Evolutionary conservation across 2,113 vertebrate genomes (phyloP), one percentile per base, ranked within the genome.

Genomic region (Ovis canadensis): DNA sequence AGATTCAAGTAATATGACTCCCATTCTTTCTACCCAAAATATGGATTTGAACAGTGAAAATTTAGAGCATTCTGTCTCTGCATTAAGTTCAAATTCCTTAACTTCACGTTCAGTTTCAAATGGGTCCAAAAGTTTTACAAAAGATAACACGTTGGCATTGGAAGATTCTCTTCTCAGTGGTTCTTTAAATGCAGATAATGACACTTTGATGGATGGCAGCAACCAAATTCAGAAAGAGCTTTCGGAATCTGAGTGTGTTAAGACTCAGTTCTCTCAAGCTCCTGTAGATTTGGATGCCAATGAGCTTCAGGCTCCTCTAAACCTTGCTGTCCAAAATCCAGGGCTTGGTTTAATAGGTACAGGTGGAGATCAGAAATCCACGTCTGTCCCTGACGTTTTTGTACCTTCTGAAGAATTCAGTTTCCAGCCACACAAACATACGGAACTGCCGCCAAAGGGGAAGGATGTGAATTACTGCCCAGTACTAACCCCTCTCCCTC

Each of bases 401-500:
- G 19, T 92, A n/a, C 96, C 97, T 96, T 84, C 90, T 74, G 98
- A 98, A 98, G 96, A 90, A 74, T 96, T 98, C 54, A 59, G 0
- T 98, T 98, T 98, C 77, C 98, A 96, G 97, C 85, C 92, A 52
- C 86, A 96, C 74, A 97, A 98, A 14, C 88, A 97, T 94, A 64
- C 54, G 92, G 97, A 98, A 74, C 96, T 97, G 81, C 92, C 87
- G 67, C 95, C 97, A 5, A 97, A 97, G 40, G 81, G 10, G 86
- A 98, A 80, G 59, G 95, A 96, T 86, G 90, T 98, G 85, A 97
- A 74, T 57, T 98, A 97, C 96, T 98, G 98, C 33, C 95, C 98
- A 81, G 6, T 92, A 3, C 55, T 97, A 23, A 43, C 97, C 17
- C 90, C 97, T 80, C 60, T 98, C 9, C 97, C 98, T 55, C 83